Percentiles rank a stretch among this genome's conserved stretches.
phyloP scores from a whole-genome alignment of 64 coral and sea anemone species.

The Exaiptasia diaphana region DNA sequence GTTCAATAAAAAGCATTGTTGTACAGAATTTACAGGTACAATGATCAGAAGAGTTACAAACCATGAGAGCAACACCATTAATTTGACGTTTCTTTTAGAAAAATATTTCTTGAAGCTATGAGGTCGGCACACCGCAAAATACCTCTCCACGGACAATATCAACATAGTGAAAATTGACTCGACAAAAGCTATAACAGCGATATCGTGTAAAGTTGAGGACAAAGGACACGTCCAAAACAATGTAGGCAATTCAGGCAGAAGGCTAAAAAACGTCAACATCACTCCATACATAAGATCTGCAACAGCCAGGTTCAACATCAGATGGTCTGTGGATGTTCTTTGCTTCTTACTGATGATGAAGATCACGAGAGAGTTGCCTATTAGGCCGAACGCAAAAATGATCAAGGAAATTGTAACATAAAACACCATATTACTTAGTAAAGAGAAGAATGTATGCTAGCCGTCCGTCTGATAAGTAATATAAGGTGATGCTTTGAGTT shows the following conservation, averaged over 20 bases:
- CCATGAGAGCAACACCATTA: background rate
- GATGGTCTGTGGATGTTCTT: conserved; percentile 4
- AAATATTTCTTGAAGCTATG: background rate
- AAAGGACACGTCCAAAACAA: too few relatives aligned
- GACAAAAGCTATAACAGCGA: too few relatives aligned
- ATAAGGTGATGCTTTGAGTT: too few relatives aligned
- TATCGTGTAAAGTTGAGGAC: too few relatives aligned
- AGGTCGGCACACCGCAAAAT: conserved; percentile 11
- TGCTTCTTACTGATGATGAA: background rate
- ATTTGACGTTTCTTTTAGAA: background rate
- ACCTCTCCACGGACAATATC: background rate
- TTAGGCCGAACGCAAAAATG: background rate
- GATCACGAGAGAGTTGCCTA: conserved; percentile 6
- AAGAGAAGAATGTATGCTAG: too few relatives aligned
- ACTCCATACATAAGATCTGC: background rate
- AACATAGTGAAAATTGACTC: background rate
- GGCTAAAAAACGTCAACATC: background rate
- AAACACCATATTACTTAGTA: too few relatives aligned
- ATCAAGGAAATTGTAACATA: too few relatives aligned
- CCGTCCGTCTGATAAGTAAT: too few relatives aligned
- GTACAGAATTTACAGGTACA: too few relatives aligned
- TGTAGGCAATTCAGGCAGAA: too few relatives aligned
- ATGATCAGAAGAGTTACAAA: too few relatives aligned
- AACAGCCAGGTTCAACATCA: conserved; percentile 3
- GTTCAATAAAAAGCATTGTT: too few relatives aligned